Percentiles rank a stretch among this genome's conserved stretches.
These are phyloP conservation scores for Pteria penguin DNA, from an alignment of 2,888 invertebrate species.

Conservation along the genomic window DNA sequence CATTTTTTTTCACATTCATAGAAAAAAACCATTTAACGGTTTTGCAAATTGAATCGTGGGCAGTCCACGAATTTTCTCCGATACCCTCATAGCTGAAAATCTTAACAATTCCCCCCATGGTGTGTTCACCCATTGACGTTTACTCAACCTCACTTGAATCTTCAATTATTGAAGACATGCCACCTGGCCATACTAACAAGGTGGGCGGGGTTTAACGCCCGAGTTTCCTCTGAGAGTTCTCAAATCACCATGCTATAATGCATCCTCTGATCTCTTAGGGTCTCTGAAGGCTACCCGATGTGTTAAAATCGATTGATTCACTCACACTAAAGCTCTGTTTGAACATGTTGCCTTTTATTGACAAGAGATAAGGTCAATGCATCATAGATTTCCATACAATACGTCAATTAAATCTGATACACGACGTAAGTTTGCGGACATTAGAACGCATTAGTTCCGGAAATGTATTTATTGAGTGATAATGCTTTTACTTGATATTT, in stretches of 20 bases:
- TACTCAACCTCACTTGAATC: constrained; percentile 37
- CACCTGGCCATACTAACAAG: constrained; percentile 51
- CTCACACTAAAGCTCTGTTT: not conserved
- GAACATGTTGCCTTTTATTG: not conserved
- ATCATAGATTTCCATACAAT: not conserved
- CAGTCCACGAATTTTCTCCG: too few relatives aligned
- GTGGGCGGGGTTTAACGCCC: constrained; percentile 40
- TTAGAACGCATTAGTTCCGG: not conserved
- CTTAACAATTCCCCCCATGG: constrained; percentile 40
- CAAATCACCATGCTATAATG: constrained; percentile 9
- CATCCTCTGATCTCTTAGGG: not conserved
- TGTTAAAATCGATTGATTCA: constrained; percentile 2
- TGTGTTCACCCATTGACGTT: constrained; percentile 34
- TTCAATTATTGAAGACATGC: constrained; percentile 49
- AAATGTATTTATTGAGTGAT: not conserved
- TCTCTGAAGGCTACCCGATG: constrained; percentile 16
- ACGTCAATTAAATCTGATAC: not conserved
- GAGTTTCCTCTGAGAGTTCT: constrained; percentile 24
- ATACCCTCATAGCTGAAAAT: constrained; percentile 16
- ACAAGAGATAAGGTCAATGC: not conserved
- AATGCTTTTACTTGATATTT: too few relatives aligned
- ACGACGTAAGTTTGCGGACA: not conserved
- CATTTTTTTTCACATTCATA: too few relatives aligned
- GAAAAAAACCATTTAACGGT: too few relatives aligned
- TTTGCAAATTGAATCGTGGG: too few relatives aligned